Percentiles rank a stretch among this genome's conserved stretches.
Evolutionary conservation across 2,797 vertebrate genomes (phyloP).

Genomic region (Hipposideros larvatus): DNA sequence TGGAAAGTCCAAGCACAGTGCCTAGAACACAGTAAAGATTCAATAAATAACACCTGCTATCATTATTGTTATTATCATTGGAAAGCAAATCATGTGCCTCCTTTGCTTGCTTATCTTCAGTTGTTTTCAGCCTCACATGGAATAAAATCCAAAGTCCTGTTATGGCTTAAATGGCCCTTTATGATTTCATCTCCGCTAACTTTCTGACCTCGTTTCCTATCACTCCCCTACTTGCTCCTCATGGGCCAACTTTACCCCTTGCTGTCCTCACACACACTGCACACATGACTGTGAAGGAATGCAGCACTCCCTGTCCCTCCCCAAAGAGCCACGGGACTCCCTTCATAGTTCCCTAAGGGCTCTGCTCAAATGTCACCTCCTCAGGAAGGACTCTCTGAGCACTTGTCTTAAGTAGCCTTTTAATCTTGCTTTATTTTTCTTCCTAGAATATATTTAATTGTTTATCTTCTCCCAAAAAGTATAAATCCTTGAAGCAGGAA

Average conservation of each 20-base stretch:
- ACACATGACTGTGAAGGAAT: accelerated
- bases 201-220: background rate
- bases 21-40: background rate
- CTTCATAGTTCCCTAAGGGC: background rate
- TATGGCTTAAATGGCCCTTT: background rate
- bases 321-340: background rate
- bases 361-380: background rate
- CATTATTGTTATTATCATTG: background rate
- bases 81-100: background rate
- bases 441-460: background rate
- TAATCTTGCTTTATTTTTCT: background rate
- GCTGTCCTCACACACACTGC: background rate
- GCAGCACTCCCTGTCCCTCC: background rate
- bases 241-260: background rate
- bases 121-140: background rate
- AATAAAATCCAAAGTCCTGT: background rate
- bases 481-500: background rate
- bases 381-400: background rate
- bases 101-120: background rate
- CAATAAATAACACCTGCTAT: background rate
- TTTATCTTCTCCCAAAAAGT: background rate
- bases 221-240: background rate
- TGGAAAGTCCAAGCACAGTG: background rate
- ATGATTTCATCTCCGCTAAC: background rate
- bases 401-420: background rate